Base-by-base conservation (phyloP, 2,888 invertebrate genomes). In the Exephanes ischioxanthus region DNA sequence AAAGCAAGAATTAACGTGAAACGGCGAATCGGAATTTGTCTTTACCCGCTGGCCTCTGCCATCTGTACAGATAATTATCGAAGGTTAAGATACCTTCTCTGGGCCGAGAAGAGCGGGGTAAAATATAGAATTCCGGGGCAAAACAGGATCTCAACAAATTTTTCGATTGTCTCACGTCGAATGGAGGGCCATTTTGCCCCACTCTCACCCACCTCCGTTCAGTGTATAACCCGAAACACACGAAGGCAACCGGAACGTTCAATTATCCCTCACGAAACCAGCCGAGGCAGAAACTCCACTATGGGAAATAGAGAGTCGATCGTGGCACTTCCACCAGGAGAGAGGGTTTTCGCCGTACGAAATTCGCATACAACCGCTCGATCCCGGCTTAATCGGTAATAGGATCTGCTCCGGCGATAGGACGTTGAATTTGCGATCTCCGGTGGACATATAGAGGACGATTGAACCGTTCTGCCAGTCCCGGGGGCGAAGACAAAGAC, bases 371-470 rank as follows among this genome's bases (percentile, higher is more conserved):
- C 58, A 45, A 45, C n/a, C 66, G 71, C 63, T 41, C 77, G 30
- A 26, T 37, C 37, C 51, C 51, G 68, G 73, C 71, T 80, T 80
- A 86, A 86, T 86, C 85, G 85, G 83, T 83, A 83, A 86, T 86
- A 73, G 48, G 77, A 86, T 86, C 83, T 83, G 80, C 68, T 41
- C 53, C 48, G 77, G 77, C 76, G 76, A 80, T 85, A 68, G 67
- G 68, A 83, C 22, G 80, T 22, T 68, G 80, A 86, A 86, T 86
- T 86, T 86, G 85, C 80, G 80, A 83, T 86, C 70, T 77, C 66
- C 77, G 68, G 26, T 77, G 73, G 70, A 78, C 80, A 78, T 83
- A 83, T 80, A 80, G 37, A 80, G 53, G 83, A 73, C 78, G 83
- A 86, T 83, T 70, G 85, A 83, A 77, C 77, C 83, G 63, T 83